A percentile compares a stretch with the other conserved stretches of the same genome.
Evolutionary conservation across 2,797 vertebrate genomes (phyloP).

Genomic region (Podarcis siculus): DNA sequence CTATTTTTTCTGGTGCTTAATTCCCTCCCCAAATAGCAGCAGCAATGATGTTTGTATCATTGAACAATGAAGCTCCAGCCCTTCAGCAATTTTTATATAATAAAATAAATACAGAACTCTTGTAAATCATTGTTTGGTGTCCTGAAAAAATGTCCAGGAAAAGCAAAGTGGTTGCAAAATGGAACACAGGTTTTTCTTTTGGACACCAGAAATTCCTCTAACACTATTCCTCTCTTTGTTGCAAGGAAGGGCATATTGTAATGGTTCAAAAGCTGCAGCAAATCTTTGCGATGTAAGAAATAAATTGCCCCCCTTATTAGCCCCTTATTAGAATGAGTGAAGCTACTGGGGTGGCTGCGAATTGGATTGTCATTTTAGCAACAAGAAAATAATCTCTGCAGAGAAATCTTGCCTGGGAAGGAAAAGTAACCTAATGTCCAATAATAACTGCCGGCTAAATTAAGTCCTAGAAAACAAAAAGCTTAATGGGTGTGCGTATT

Average conservation of each 20-base stretch:
- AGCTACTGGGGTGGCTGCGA: slow-evolving; percentile 57
- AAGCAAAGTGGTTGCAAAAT: not conserved
- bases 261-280: slow-evolving; percentile 53
- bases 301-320: slow-evolving; percentile 64
- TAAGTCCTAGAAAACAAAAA: slow-evolving; percentile 45
- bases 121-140: not conserved
- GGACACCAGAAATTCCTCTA: slow-evolving; percentile 15
- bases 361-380: slow-evolving; percentile 43
- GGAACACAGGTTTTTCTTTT: not conserved
- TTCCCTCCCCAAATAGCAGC: slow-evolving; percentile 30
- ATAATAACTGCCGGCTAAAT: not conserved
- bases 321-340: slow-evolving; percentile 64
- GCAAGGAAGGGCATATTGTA: slow-evolving; percentile 26
- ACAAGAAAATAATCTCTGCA: slow-evolving; percentile 45
- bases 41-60: slow-evolving; percentile 21
- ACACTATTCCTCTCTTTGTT: not conserved
- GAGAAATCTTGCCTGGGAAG: slow-evolving; percentile 35
- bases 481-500: not conserved
- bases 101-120: not conserved
- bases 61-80: slow-evolving; percentile 12
- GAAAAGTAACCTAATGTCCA: slow-evolving; percentile 23
- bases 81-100: not conserved
- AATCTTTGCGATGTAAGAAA: slow-evolving; percentile 63
- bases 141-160: not conserved
- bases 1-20: not conserved